Percentiles rank a stretch among this genome's conserved stretches.
Evolutionary conservation across 2,888 invertebrate genomes (phyloP).

Genomic region (Pomacea canaliculata): DNA sequence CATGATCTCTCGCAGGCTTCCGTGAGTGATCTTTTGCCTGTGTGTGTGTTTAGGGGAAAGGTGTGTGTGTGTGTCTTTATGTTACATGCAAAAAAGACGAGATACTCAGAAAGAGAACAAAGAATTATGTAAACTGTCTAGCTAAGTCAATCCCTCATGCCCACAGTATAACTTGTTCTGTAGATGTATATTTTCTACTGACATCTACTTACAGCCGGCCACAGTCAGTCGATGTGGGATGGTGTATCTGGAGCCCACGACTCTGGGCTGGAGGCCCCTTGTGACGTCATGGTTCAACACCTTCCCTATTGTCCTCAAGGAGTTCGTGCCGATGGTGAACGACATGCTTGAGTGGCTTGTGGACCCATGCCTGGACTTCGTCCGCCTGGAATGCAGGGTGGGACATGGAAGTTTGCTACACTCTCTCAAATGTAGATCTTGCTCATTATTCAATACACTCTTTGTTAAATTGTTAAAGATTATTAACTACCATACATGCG

Average conservation of each 20-base stretch:
- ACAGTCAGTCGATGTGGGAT: slow-evolving; percentile 93
- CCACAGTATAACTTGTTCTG: too few species aligned
- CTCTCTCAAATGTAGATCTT: too few species aligned
- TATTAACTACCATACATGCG: too few species aligned
- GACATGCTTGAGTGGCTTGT: slow-evolving; percentile 78
- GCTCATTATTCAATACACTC: too few species aligned
- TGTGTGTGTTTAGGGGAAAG: too few species aligned
- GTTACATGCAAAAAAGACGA: too few species aligned
- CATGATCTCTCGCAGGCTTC: slow-evolving; percentile 86
- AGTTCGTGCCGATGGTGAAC: slow-evolving; percentile 74
- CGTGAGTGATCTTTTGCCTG: slow-evolving; percentile 52
- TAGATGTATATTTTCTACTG: too few species aligned
- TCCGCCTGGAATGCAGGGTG: slow-evolving; percentile 78
- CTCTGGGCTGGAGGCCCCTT: slow-evolving; percentile 86
- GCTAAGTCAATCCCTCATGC: too few species aligned
- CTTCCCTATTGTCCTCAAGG: slow-evolving; percentile 71
- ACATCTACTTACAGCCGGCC: slow-evolving; percentile 75
- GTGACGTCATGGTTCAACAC: slow-evolving; percentile 85
- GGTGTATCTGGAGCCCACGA: slow-evolving; percentile 90
- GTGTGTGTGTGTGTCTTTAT: too few species aligned
- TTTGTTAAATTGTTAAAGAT: too few species aligned
- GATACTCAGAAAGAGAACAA: too few species aligned
- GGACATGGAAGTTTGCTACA: neutral
- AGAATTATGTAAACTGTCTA: too few species aligned
- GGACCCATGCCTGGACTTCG: slow-evolving; percentile 80